Percentiles rank a stretch among this genome's conserved stretches.
These are phyloP conservation scores for Masnerella sp. DNA, from an alignment of 2,888 invertebrate genomes.

Conservation along the genomic window DNA sequence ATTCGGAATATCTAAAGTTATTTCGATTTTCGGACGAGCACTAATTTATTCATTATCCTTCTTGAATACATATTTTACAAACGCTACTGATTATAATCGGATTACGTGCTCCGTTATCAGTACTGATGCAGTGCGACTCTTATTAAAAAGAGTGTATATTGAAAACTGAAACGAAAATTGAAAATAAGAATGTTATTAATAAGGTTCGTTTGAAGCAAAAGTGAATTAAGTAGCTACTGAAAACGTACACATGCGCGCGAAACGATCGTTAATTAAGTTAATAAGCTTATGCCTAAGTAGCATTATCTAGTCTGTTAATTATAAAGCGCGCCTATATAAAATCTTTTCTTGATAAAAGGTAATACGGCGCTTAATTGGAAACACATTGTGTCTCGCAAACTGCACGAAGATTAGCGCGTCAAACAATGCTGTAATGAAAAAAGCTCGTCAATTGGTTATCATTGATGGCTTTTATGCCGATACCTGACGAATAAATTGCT, in stretches of 20 bases:
- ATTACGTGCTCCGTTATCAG: conserved; percentile 2
- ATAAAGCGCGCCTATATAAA: conserved; percentile 30
- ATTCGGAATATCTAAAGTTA: too few species aligned
- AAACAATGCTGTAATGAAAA: conserved; percentile 21
- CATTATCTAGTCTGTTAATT: conserved; percentile 38
- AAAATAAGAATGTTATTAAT: conserved; percentile 27
- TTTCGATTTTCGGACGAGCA: too few species aligned
- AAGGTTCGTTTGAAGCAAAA: conserved; percentile 12
- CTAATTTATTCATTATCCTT: neutral
- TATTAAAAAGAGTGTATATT: conserved; percentile 8
- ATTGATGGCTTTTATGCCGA: neutral
- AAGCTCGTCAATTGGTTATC: conserved; percentile 9
- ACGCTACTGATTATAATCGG: neutral
- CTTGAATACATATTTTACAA: neutral
- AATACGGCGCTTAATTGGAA: conserved; percentile 14
- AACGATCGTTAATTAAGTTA: conserved; percentile 38
- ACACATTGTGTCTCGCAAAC: conserved; percentile 1
- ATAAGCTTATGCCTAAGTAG: conserved; percentile 33
- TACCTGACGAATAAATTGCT: conserved; percentile 4
- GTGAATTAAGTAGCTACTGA: conserved; percentile 18
- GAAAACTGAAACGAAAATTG: conserved; percentile 4
- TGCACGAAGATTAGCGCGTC: neutral
- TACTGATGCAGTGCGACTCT: neutral
- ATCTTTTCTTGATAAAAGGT: conserved; percentile 35
- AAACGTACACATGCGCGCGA: conserved; percentile 20